Evolutionary conservation across 1,140 invertebrate species (phyloP), one percentile per base, ranked within the genome.

Genomic region (Eriosoma lanigerum): DNA sequence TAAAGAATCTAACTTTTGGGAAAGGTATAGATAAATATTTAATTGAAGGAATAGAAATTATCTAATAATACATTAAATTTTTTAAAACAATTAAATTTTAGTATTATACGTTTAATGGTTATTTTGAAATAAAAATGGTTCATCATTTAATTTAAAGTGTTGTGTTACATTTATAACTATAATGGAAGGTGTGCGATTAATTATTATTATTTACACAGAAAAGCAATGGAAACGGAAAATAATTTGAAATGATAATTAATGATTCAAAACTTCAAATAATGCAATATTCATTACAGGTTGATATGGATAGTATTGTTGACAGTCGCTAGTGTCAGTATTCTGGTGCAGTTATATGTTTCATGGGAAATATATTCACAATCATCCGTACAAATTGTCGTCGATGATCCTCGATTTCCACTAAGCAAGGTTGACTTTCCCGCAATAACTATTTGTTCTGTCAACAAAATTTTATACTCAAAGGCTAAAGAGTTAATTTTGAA

Each of bases 361-460:
- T 82, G 76, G 76, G n/a, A 68, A 5, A 9, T 17, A 24, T 82
- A 60, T 58, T 70, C 66, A 0, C 19, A 72, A 48, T 54, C 73
- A 2, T 70, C 75, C 0, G 81, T 48, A 8, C 54, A 82, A 60
- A 82, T 82, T 15, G 32, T 81, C 8, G 70, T 83, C 3, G 82
- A 83, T 19, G 68, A 83, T 62, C 82, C 82, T 13, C 80, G 66
- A 24, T 83, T 80, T 78, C 68, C 81, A 1, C 54, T 83, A 17
- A 62, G 52, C n/a, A 81, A 83, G 48, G 75, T 82, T 9, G 82
- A 83, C 60, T 85, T 84, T 70, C 84, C 84, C 1, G 83, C 83
- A 13, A 81, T 85, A 32, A 85, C 84, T 0, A 76, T 85, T 15
- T 85, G 84, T 76, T 80, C 81, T 50, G 76, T 81, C 56, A 83